These are phyloP conservation scores for Syngnathus floridae DNA, from an alignment of 2,113 vertebrate species.

Conservation along the genomic window DNA sequence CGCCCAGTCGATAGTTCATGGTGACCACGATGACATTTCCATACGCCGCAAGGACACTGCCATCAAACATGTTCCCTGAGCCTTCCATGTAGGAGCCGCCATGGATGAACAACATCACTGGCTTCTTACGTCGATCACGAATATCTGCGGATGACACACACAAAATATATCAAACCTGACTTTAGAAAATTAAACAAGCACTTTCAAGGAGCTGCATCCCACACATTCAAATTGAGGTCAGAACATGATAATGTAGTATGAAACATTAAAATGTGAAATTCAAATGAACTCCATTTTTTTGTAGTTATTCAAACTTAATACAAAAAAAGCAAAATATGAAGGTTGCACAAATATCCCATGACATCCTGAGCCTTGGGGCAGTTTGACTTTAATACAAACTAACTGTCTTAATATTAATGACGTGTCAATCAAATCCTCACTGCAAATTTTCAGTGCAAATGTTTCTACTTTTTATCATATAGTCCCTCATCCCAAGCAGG, in stretches of 20 bases:
- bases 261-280: too few species aligned
- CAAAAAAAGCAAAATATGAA: background rate
- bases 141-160: conserved; percentile 73
- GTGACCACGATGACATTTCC: conserved; percentile 90
- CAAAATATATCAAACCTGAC: background rate
- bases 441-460: background rate
- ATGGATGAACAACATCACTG: conserved; percentile 88
- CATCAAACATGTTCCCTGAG: conserved; percentile 90
- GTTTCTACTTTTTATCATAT: background rate
- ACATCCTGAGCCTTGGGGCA: background rate
- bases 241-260: too few species aligned
- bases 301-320: background rate
- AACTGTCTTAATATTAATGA: background rate
- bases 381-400: background rate
- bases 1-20: conserved; percentile 91
- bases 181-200: background rate
- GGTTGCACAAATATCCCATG: background rate
- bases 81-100: conserved; percentile 92
- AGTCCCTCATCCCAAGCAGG: conserved; percentile 9
- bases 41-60: conserved; percentile 82
- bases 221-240: background rate
- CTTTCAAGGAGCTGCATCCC: background rate
- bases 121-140: conserved; percentile 86
- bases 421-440: background rate
- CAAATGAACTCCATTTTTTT: background rate